Conservation (phyloP, 2,888 invertebrate species). For the Brachyptera risi region DNA sequence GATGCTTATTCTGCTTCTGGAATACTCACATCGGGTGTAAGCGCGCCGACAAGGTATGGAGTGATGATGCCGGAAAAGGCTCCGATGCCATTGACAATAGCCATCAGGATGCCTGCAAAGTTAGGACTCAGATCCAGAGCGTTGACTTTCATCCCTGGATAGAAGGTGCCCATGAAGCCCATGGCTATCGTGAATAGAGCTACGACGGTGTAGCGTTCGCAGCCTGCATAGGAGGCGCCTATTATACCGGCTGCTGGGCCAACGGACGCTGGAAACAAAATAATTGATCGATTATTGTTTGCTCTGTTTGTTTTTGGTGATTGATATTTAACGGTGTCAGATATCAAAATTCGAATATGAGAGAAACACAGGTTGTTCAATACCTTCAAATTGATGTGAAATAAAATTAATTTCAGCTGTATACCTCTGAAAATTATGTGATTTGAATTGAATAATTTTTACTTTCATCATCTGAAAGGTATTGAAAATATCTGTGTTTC, state of each 20-base stretch:
- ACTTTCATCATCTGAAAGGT: too few relatives aligned
- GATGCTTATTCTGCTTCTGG: too few relatives aligned
- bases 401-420: too few relatives aligned
- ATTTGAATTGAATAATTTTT: too few relatives aligned
- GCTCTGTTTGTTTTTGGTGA: too few relatives aligned
- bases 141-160: slow-evolving; percentile 67
- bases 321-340: too few relatives aligned
- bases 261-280: slow-evolving; percentile 45
- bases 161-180: slow-evolving; percentile 67
- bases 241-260: slow-evolving; percentile 65
- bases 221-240: slow-evolving; percentile 64
- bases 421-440: too few relatives aligned
- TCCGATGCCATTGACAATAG: slow-evolving; percentile 66
- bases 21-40: slow-evolving; percentile 61
- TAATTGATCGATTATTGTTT: too few relatives aligned
- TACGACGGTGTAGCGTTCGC: slow-evolving; percentile 57
- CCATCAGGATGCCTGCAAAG: slow-evolving; percentile 64
- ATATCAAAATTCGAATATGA: too few relatives aligned
- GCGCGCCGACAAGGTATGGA: slow-evolving; percentile 60
- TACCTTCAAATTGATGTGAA: too few relatives aligned
- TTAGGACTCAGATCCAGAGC: slow-evolving; percentile 63
- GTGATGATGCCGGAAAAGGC: slow-evolving; percentile 67
- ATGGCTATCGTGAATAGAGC: slow-evolving; percentile 61
- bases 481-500: too few relatives aligned
- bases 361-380: too few relatives aligned